These are phyloP conservation scores for Saccopteryx bilineata DNA, from an alignment of 2,113 vertebrate species.

Conservation along the genomic window DNA sequence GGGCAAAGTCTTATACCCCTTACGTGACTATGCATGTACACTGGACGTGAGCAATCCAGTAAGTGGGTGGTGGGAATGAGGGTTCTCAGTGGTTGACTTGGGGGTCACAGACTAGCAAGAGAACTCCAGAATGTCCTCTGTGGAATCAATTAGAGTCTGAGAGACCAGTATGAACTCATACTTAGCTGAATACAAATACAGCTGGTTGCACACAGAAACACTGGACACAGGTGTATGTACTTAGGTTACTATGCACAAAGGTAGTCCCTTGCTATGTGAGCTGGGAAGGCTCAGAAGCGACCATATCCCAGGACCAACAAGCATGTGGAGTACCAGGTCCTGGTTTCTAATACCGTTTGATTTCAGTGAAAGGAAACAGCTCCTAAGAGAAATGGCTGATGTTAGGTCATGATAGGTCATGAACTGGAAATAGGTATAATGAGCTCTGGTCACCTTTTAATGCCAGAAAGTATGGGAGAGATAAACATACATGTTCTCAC, in stretches of 20 bases:
- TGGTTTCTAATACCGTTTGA: background rate
- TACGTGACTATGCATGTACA: background rate
- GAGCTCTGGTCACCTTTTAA: background rate
- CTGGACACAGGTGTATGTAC: rapidly evolving
- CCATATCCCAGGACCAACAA: background rate
- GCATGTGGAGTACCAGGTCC: background rate
- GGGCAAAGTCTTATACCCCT: background rate
- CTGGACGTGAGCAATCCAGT: background rate
- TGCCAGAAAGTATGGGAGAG: too few relatives aligned
- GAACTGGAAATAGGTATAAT: background rate
- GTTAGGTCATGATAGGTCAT: background rate
- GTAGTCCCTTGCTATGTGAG: background rate
- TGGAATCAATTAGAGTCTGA: background rate
- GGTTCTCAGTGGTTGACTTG: background rate
- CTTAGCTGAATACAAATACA: background rate
- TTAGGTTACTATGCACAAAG: too few relatives aligned
- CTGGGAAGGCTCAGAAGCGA: background rate
- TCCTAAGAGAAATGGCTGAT: background rate
- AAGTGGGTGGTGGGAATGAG: background rate
- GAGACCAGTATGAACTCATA: background rate
- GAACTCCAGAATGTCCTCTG: background rate
- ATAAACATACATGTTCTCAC: background rate
- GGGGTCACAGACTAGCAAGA: background rate
- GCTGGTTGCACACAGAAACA: background rate
- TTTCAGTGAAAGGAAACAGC: background rate